Percentiles rank a stretch among this genome's conserved stretches.
phyloP scores from a whole-genome alignment of 2,888 invertebrate genomes.

The Malacosoma neustria region DNA sequence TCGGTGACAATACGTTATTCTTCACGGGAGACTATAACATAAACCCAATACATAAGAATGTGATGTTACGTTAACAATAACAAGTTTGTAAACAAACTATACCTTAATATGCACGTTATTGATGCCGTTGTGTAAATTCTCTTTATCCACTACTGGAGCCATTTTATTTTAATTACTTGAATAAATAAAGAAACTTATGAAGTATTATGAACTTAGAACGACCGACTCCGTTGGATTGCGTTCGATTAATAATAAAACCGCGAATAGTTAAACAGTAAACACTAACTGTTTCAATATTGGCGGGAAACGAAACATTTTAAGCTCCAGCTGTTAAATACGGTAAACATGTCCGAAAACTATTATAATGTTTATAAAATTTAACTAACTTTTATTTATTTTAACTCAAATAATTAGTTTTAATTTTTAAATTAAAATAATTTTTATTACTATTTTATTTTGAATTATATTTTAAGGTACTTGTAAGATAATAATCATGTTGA shows the following conservation, averaged over 20 bases:
- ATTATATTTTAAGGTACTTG: no score
- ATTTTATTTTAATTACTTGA: conserved; percentile 23
- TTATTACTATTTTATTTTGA: no score
- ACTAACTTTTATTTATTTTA: neutral
- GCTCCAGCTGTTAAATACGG: neutral
- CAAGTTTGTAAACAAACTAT: neutral
- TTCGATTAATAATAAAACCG: no score
- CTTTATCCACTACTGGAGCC: conserved; percentile 47
- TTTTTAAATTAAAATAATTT: no score
- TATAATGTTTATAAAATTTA: neutral
- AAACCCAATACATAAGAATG: conserved; percentile 7
- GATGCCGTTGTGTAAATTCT: conserved; percentile 51
- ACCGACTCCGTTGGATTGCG: no score
- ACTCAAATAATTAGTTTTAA: no score
- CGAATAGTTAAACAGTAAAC: no score
- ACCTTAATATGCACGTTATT: conserved; percentile 61
- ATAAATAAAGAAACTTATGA: no score
- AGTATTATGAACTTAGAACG: no score
- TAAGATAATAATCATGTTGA: no score
- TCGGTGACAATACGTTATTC: conserved; percentile 39
- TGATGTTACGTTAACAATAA: neutral
- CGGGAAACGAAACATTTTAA: conserved; percentile 6
- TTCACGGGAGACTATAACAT: conserved; percentile 57
- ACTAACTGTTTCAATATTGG: conserved; percentile 1
- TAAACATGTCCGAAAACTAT: neutral